Percentiles rank a stretch among this genome's conserved stretches.
Evolutionary conservation across 2,797 vertebrate genomes (phyloP).

Genomic region (Dipus sagitta): DNA sequence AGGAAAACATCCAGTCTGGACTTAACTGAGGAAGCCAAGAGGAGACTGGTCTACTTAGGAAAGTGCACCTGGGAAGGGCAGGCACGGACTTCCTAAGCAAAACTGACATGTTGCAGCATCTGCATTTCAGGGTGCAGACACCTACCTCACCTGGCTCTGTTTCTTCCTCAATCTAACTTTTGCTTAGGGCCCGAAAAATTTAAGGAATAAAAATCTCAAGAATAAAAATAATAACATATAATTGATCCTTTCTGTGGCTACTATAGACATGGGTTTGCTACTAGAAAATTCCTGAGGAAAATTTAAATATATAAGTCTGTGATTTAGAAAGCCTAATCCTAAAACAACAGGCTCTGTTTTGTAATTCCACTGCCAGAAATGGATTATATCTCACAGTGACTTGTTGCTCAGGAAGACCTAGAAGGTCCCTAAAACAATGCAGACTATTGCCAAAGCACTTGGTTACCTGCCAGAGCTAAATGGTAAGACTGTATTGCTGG

Average conservation of each 20-base stretch:
- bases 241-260: slow-evolving; percentile 69
- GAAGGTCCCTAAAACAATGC: too few relatives aligned
- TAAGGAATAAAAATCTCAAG: slow-evolving; percentile 65
- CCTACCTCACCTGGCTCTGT: slow-evolving; percentile 72
- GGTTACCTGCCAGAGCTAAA: too few relatives aligned
- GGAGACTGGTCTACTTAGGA: slow-evolving; percentile 54
- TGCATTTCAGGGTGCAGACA: slow-evolving; percentile 75
- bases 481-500: too few relatives aligned
- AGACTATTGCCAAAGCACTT: too few relatives aligned
- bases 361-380: too few relatives aligned
- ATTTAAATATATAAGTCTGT: slow-evolving; percentile 68
- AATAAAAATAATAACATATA: slow-evolving; percentile 69
- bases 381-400: neutral
- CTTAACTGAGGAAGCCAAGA: slow-evolving; percentile 75
- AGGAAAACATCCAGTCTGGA: slow-evolving; percentile 68
- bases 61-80: slow-evolving; percentile 74
- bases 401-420: too few relatives aligned
- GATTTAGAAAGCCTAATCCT: slow-evolving; percentile 53
- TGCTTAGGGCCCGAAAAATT: slow-evolving; percentile 80
- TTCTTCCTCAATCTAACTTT: slow-evolving; percentile 61
- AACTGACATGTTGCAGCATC: slow-evolving; percentile 65
- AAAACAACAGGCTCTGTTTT: too few relatives aligned
- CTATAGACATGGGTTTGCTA: slow-evolving; percentile 63
- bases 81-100: slow-evolving; percentile 72
- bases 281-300: slow-evolving; percentile 77